Base-by-base conservation (phyloP, 2,888 invertebrate species). In the Volucella bombylans region DNA sequence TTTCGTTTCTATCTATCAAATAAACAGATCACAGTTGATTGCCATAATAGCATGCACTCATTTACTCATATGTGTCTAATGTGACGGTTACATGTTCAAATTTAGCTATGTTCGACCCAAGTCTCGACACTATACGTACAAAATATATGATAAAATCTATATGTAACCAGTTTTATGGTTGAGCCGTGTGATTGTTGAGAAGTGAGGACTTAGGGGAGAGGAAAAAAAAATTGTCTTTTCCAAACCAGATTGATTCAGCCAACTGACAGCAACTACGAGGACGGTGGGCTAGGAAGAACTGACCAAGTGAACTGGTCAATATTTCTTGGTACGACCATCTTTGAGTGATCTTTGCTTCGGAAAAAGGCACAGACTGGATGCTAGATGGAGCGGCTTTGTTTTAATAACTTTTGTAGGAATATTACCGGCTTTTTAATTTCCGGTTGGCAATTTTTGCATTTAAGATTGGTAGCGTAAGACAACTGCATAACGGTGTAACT, bases 281-380 rank as follows among this genome's bases (percentile, higher is more conserved):
- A n/a, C 14, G n/a, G 55, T n/a, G 8, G 57, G 67, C 55, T 39
- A 68, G 76, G 76, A 80, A 72, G 85, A 72, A 54, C 77, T 85
- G 80, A 85, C 81, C 80, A 85, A 81, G 76, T 85, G 85, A 83
- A 80, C 85, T 62, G 85, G 85, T 77, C 76, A 72, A 72, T 80
- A 76, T 73, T 55, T 68, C 61, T 72, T 67, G 31, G 45, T 78
- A 61, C 8, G 18, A 45, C 50, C 61, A 50, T 72, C 61, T 67
- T 55, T 59, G 65, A 23, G 61, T 68, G 73, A 62, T 6, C 4
- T 12, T 55, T 67, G 65, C 31, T 74, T 23, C 15, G 47, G 41
- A n/a, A 73, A 15, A 73, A 79, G 73, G 79, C 73, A 79, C 39
- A 43, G 6, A 50, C 45, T 47, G 62, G 15, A 14, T 18, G 45